A percentile compares a stretch with the other conserved stretches of the same genome.
Evolutionary conservation across 1,140 invertebrate species (phyloP).

Genomic region (Bombus sibiricus): DNA sequence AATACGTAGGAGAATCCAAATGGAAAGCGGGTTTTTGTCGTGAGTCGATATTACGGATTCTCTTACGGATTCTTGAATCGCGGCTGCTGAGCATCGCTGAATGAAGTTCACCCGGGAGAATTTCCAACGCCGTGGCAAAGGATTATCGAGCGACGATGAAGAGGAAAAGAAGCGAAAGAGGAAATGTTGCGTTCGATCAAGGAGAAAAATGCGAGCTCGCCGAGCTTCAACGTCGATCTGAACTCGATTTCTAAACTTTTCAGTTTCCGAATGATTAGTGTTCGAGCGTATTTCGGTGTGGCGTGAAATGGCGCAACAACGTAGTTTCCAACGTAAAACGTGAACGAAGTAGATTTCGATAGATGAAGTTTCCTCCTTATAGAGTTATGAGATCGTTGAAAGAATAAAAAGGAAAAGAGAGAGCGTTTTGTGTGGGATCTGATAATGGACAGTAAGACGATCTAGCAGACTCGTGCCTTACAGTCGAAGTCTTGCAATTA

Average conservation of each 20-base stretch:
- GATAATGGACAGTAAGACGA: too few relatives aligned
- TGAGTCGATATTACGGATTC: slow-evolving; percentile 62
- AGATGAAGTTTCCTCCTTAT: not conserved
- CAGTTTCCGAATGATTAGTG: not conserved
- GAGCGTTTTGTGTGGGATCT: too few relatives aligned
- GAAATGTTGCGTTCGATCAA: slow-evolving; percentile 16
- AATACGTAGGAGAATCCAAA: slow-evolving; percentile 53
- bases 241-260: not conserved
- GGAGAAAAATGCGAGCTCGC: slow-evolving; percentile 1
- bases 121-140: slow-evolving; percentile 39
- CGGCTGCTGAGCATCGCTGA: slow-evolving; percentile 24
- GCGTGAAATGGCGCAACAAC: not conserved
- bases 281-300: not conserved
- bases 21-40: slow-evolving; percentile 26
- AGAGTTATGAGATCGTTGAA: not conserved
- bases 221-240: not conserved
- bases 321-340: not conserved
- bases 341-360: not conserved
- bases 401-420: too few relatives aligned
- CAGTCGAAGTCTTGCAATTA: too few relatives aligned
- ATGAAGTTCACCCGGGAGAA: slow-evolving; percentile 53
- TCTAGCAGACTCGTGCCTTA: too few relatives aligned
- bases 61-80: slow-evolving; percentile 36
- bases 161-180: not conserved
- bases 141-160: slow-evolving; percentile 28